These are phyloP conservation scores for Hypocryptadius cinnamomeus DNA, from an alignment of 2,113 vertebrate genomes.

Conservation along the genomic window DNA sequence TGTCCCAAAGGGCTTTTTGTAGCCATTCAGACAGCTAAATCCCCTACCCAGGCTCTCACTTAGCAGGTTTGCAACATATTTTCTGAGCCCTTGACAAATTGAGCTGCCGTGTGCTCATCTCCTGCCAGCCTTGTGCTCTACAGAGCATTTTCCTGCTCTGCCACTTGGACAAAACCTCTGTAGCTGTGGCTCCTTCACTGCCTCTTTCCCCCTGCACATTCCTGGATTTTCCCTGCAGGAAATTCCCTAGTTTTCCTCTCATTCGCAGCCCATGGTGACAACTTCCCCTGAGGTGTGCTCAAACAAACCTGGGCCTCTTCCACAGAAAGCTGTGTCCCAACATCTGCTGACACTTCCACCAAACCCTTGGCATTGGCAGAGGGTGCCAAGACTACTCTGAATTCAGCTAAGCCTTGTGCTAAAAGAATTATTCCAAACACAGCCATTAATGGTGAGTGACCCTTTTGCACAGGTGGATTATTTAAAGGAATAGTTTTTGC, in stretches of 20 bases:
- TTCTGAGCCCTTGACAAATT: not conserved
- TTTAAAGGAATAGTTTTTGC: not conserved
- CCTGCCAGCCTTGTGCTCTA: not conserved
- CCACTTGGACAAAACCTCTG: not conserved
- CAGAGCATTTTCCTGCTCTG: not conserved
- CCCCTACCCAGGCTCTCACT: not conserved
- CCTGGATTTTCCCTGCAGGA: not conserved
- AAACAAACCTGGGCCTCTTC: not conserved
- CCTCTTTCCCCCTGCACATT: not conserved
- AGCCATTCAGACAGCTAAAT: not conserved
- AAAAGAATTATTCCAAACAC: not conserved
- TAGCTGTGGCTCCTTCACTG: not conserved
- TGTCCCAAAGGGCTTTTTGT: not conserved
- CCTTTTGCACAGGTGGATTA: not conserved
- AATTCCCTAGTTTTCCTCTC: not conserved
- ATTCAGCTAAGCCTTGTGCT: not conserved
- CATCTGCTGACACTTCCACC: not conserved
- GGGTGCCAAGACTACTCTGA: not conserved
- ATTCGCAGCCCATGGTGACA: not conserved
- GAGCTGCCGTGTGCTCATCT: not conserved
- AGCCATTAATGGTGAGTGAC: not conserved
- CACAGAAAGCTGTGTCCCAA: not conserved
- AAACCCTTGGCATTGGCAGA: not conserved
- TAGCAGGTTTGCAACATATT: not conserved
- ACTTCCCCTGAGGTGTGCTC: not conserved